These are phyloP conservation scores for Clunio marinus DNA, from an alignment of 2,888 invertebrate genomes.

Conservation along the genomic window DNA sequence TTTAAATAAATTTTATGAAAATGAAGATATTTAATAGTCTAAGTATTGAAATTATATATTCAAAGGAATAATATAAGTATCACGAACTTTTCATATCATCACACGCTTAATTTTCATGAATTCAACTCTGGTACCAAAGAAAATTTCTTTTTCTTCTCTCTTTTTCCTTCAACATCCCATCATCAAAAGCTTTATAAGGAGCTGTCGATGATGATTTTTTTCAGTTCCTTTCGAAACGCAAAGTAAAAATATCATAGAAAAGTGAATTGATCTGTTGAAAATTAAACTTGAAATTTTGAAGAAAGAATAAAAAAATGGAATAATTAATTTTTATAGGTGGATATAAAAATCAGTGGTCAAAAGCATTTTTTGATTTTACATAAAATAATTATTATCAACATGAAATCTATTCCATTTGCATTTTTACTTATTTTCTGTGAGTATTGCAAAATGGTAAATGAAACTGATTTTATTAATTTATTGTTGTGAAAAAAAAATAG, in stretches of 20 bases:
- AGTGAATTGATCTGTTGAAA: slow-evolving; percentile 10
- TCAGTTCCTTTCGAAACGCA: neutral
- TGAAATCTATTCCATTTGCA: slow-evolving; percentile 26
- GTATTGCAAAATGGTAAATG: neutral
- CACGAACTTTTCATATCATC: too few relatives aligned
- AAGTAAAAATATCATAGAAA: neutral
- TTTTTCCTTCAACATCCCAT: neutral
- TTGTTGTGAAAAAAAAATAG: too few relatives aligned
- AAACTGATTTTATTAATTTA: too few relatives aligned
- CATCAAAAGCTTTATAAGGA: slow-evolving; percentile 16
- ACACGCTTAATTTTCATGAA: neutral
- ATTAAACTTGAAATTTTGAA: neutral
- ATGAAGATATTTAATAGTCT: too few relatives aligned
- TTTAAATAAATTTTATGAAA: too few relatives aligned
- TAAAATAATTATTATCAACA: neutral
- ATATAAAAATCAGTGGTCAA: neutral
- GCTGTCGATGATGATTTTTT: neutral
- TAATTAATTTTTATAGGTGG: neutral
- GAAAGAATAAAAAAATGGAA: neutral
- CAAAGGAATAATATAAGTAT: too few relatives aligned
- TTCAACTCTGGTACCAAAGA: slow-evolving; percentile 16
- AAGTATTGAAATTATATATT: too few relatives aligned
- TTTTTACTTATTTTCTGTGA: slow-evolving; percentile 7
- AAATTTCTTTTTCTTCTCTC: slow-evolving; percentile 27
- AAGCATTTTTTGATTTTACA: slow-evolving; percentile 16